Evolutionary conservation across 2,113 vertebrate species (phyloP), one percentile per base, ranked within the genome.

Genomic region (Pungitius pungitius): DNA sequence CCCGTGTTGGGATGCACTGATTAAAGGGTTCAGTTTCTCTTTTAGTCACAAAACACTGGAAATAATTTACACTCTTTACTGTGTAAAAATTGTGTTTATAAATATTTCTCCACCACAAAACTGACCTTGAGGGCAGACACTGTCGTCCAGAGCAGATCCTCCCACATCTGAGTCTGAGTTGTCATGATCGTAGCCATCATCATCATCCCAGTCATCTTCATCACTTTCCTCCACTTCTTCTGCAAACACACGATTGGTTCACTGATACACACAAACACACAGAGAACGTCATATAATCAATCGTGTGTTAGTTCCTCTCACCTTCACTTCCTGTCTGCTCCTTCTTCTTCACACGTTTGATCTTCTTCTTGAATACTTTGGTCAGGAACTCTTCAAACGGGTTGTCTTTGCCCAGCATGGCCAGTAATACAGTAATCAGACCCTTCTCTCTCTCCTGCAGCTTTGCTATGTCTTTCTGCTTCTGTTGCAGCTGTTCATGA

Each of bases 331-430:
- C 82, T 24, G 22, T 52, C 52, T 71, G 54, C 59, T 87, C 69
- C 43, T 95, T 93, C 73, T 93, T 94, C 89, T 93, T 94, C 3
- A 56, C 73, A 0, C 86, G 88, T 56, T 94, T 95, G 52, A 95
- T 88, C 80, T 94, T 95, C 82, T 95, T 96, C 85, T 94, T 95
- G 57, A 98, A 95, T 81, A 99, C 91, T 74, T 89, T 92, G 12
- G 90, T 94, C 66, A 99, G 95, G 67, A 96, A 95, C 47, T 90
- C 88, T 37, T 92, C 93, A 90, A 95, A 96, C 59, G 94, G 95
- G 47, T 96, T 95, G 80, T 94, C 89, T 77, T 96, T 94, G 26
- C 95, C 96, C 9, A 99, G 84, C 0, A 94, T 95, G n/a, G 90
- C 60, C 66, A 93, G 90, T 45, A 99, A 97, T 58, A 89, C 85